A percentile compares a stretch with the other conserved stretches of the same genome.
Evolutionary conservation across 2,113 vertebrate species (phyloP).

Genomic region (Aix galericulata): DNA sequence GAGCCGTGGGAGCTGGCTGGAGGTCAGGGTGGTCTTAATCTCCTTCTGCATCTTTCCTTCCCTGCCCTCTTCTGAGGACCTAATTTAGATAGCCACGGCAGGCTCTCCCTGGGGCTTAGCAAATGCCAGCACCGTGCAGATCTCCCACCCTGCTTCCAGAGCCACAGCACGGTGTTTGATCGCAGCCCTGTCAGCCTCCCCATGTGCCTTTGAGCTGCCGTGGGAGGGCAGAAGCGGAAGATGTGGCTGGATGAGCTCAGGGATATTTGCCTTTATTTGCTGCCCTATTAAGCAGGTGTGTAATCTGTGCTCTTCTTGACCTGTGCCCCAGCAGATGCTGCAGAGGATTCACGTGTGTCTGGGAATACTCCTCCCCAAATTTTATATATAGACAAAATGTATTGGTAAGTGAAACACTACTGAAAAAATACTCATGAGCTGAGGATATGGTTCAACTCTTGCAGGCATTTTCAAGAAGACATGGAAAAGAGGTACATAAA

Average conservation of each 20-base stretch:
- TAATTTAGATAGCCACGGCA: background rate
- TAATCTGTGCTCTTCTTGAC: background rate
- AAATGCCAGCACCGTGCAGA: fast-evolving
- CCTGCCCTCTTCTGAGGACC: background rate
- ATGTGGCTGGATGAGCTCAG: background rate
- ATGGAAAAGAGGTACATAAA: fast-evolving
- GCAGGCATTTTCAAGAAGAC: background rate
- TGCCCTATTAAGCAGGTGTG: fast-evolving
- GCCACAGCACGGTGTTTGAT: background rate
- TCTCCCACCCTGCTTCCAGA: background rate
- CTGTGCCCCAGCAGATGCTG: background rate
- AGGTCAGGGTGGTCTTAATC: constrained; percentile 47
- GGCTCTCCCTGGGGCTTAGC: background rate
- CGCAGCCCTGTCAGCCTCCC: background rate
- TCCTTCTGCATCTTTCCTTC: background rate
- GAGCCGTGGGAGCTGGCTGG: background rate
- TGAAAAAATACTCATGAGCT: background rate
- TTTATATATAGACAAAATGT: background rate
- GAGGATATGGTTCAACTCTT: background rate
- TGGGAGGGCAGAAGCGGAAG: background rate
- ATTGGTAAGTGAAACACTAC: background rate
- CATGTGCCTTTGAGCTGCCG: background rate
- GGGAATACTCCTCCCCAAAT: background rate
- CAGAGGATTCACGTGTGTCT: fast-evolving
- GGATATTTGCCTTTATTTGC: background rate